Evolutionary conservation across 1,140 invertebrate genomes (phyloP).

Genomic region (Archivesica marissinica): DNA sequence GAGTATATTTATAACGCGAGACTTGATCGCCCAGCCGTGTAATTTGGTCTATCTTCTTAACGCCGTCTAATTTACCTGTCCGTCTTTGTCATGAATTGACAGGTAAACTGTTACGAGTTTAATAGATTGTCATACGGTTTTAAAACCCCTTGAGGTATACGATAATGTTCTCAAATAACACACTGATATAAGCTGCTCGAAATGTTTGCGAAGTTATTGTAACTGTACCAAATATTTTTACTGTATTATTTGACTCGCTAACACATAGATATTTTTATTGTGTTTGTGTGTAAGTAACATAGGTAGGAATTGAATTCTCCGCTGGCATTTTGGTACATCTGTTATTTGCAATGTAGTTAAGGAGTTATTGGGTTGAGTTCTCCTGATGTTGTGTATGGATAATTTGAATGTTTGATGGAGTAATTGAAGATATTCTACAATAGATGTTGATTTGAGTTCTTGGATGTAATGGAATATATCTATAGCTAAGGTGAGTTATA

Average conservation of each 20-base stretch:
- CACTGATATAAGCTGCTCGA: slow-evolving; percentile 1
- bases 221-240: slow-evolving; percentile 19
- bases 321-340: no score
- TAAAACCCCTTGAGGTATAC: slow-evolving; percentile 10
- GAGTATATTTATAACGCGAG: background rate
- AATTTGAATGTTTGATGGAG: no score
- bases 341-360: no score
- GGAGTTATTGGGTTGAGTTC: no score
- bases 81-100: slow-evolving; percentile 28
- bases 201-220: slow-evolving; percentile 7
- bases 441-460: no score
- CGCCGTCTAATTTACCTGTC: slow-evolving; percentile 39
- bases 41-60: slow-evolving; percentile 1
- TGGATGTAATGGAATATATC: no score
- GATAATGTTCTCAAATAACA: slow-evolving; percentile 3
- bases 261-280: slow-evolving; percentile 20
- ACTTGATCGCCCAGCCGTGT: background rate
- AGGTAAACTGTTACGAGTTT: slow-evolving; percentile 44
- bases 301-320: no score
- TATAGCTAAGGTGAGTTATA: no score
- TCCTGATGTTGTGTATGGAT: no score
- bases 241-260: slow-evolving; percentile 1
- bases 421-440: no score
- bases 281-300: no score
- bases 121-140: slow-evolving; percentile 36